Evolutionary conservation across 1,140 invertebrate genomes (phyloP), one percentile per base, ranked within the genome.

Genomic region (Drosophila bifasciata): DNA sequence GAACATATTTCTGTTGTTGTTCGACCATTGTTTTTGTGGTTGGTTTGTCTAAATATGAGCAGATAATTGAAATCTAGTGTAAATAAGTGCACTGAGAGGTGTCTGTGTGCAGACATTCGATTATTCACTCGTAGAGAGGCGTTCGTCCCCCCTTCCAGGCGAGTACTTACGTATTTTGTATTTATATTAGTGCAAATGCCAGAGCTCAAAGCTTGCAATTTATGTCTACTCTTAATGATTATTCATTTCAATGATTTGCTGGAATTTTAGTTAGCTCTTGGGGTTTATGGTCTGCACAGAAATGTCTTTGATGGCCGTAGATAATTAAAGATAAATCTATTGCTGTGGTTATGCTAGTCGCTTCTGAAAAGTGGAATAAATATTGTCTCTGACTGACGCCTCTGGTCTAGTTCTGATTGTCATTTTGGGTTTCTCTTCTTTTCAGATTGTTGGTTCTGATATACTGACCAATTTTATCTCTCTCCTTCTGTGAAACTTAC

Each of bases 31-130:
- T 53, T 67, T 16, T 21, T 51, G 66, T 58, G 56, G 56, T 50
- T 48, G 69, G 59, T 70, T 53, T 70, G 45, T 70, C 67, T 40
- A 79, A 80, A 76, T 86, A 79, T 67, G 63, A 81, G 64, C 68
- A 77, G 77, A 86, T 86, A 81, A 85, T 85, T 85, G 81, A 85
- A 69, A 80, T 86, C 61, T 64, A 74, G 76, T 85, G 80, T 80
- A 75, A 75, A 59, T 75, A 75, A 75, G 48, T 55, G 70, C 53
- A 52, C 21, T 16, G 28, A 15, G 51, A 73, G 70, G 69, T 73
- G 58, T 72, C 36, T 21, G 49, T 49, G 40, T 50, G 28, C 28
- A 32, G 28, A 32, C 28, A 32, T 32, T 32, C 28, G 28, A 32
- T 11, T 11, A 32, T 32, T 32, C 3, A 32, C 28, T 25, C 25